Evolutionary conservation across 2,113 vertebrate species (phyloP).

Genomic region (Gymnocephalus cernua): DNA sequence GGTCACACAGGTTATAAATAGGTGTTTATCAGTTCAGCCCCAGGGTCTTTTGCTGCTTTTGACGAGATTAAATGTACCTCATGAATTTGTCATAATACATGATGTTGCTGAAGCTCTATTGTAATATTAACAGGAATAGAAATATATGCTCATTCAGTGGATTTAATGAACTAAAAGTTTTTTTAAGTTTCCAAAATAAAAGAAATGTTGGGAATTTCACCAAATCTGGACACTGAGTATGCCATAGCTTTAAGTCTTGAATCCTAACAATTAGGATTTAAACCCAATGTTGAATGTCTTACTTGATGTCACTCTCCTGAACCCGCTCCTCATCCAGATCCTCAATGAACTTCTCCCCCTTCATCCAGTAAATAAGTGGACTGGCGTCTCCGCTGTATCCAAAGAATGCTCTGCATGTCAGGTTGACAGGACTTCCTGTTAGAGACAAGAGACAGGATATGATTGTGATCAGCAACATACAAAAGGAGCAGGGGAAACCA

Average conservation of each 20-base stretch:
- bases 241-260: neutral
- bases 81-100: slow-evolving; percentile 32
- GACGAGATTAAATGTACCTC: slow-evolving; percentile 18
- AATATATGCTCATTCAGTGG: neutral
- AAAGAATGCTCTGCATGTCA: slow-evolving; percentile 97
- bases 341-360: slow-evolving; percentile 98
- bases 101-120: neutral
- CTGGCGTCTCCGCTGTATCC: slow-evolving; percentile 97
- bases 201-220: neutral
- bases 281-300: slow-evolving; percentile 45
- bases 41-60: slow-evolving; percentile 13
- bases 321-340: slow-evolving; percentile 96
- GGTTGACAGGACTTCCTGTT: slow-evolving; percentile 91
- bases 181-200: neutral
- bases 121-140: neutral
- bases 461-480: neutral
- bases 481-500: neutral
- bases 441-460: slow-evolving; percentile 66
- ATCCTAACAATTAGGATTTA: neutral
- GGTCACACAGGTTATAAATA: slow-evolving; percentile 46
- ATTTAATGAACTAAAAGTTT: neutral
- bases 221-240: neutral
- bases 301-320: slow-evolving; percentile 97
- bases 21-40: slow-evolving; percentile 28
- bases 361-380: slow-evolving; percentile 99